Percentiles rank a stretch among this genome's conserved stretches.
phyloP scores from a whole-genome alignment of 35 echinoderm and acorn worm species.

The Strongylocentrotus purpuratus region DNA sequence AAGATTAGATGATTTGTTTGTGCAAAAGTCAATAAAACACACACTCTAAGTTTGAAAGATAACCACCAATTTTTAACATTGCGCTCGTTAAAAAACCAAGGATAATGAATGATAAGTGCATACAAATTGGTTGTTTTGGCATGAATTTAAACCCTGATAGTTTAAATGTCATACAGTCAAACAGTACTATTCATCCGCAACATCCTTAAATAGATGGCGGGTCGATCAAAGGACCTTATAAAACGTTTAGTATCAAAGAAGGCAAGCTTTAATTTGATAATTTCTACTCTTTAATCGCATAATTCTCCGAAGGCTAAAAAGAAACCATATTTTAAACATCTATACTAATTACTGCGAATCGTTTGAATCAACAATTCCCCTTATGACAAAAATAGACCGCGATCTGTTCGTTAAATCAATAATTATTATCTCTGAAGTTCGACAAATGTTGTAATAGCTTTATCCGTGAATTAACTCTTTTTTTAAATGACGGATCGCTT shows the following conservation, averaged over 20 bases:
- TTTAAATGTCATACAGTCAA: neutral
- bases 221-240: neutral
- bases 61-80: neutral
- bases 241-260: neutral
- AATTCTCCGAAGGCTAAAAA: neutral
- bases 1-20: neutral
- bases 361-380: neutral
- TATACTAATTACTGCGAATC: neutral
- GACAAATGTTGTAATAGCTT: constrained; percentile 3
- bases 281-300: neutral
- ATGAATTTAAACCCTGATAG: neutral
- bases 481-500: neutral
- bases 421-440: neutral
- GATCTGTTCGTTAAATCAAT: neutral
- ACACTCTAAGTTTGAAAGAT: neutral
- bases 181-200: neutral
- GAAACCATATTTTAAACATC: neutral
- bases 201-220: neutral
- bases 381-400: neutral
- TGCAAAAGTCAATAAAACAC: neutral
- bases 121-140: neutral
- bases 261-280: neutral
- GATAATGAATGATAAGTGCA: neutral
- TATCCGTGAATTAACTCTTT: neutral
- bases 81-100: neutral